Evolutionary conservation across 1,140 invertebrate species (phyloP).

Genomic region (Aphidius gifuensis): DNA sequence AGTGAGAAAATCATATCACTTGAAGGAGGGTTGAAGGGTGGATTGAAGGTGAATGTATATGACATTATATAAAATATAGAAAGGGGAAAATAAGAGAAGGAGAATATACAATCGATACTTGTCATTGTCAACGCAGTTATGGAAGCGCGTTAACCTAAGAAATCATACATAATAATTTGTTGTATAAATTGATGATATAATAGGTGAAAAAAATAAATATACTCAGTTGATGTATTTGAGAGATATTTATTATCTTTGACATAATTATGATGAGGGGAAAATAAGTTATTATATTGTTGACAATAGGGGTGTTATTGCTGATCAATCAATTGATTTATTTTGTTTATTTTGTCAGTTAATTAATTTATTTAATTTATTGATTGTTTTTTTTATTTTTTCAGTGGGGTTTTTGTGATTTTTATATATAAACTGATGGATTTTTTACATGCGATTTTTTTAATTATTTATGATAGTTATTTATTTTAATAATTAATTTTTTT

Average conservation of each 20-base stretch:
- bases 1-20: neutral
- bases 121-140: constrained; percentile 9
- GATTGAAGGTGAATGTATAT: neutral
- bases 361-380: too few relatives aligned
- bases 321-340: too few relatives aligned
- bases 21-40: neutral
- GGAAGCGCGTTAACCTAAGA: neutral
- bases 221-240: neutral
- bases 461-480: too few relatives aligned
- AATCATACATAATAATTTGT: neutral
- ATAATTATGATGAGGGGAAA: too few relatives aligned
- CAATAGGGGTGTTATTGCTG: too few relatives aligned
- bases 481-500: too few relatives aligned
- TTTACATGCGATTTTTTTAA: too few relatives aligned
- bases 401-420: too few relatives aligned
- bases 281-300: too few relatives aligned
- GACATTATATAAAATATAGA: neutral
- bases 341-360: too few relatives aligned
- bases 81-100: neutral
- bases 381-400: too few relatives aligned
- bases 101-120: constrained; percentile 6
- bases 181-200: neutral
- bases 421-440: too few relatives aligned
- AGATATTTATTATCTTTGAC: neutral
- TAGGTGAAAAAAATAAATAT: constrained; percentile 3